Evolutionary conservation across 1,140 invertebrate genomes (phyloP), one percentile per base, ranked within the genome.

Genomic region (Pteromalus puparum): DNA sequence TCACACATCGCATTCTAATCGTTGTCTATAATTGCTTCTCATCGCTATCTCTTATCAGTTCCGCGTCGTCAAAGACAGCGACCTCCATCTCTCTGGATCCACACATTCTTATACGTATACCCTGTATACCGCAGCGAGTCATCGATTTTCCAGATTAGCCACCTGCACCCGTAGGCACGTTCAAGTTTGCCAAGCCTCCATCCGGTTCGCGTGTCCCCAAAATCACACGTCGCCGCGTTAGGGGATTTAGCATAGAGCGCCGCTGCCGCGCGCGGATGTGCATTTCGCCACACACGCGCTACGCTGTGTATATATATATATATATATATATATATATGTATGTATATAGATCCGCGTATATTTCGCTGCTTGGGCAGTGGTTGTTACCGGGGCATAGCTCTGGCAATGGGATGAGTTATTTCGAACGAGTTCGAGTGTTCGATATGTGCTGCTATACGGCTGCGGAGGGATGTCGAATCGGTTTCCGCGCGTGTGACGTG

Each of bases 201-300:
- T 82, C 86, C 83, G 73, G 80, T 79, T 87, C 76, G 82, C 81
- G 81, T 83, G 83, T 83, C 81, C 82, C 75, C 84, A 26, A 72
- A 87, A 87, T 86, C 83, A 73, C 28, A 70, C 61, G 75, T 65
- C 78, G 68, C 75, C 24, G 68, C 85, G 75, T 81, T 73, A 53
- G 79, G 81, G 87, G 82, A 87, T 87, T 88, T 89, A 86, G 85
- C 86, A 89, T 87, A 87, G 85, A 86, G 75, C 82, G 82, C 24
- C 65, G 28, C 9, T 70, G 18, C 53, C 4, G 21, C 48, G 48
- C 13, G 15, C 10, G 7, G 65, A 24, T 28, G 65, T 26, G 9
- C 24, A 68, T 68, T 24, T 24, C 5, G 65, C 21, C 65, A 26
- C 65, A 28, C 65, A 26, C 10, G 21, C 24, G 4, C 65, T 21